Base-by-base conservation (phyloP, 2,113 vertebrate genomes). In the Apteryx mantelli region DNA sequence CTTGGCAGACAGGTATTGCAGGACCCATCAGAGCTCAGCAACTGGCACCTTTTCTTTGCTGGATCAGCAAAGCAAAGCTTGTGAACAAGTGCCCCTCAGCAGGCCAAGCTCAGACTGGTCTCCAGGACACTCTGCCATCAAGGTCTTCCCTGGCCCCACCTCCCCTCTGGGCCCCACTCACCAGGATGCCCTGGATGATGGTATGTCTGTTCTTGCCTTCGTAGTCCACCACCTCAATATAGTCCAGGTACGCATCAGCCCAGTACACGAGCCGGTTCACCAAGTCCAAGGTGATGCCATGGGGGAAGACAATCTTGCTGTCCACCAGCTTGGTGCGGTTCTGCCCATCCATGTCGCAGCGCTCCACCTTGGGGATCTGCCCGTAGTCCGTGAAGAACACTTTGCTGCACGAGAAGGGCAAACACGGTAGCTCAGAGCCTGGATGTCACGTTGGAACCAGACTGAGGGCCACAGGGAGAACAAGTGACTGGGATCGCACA, bases 311-410 rank as follows among this genome's bases (percentile, higher is more conserved):
- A 0, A 99, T 99, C 97, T 99, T 99, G 96, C 98, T 99, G 95
- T 99, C 99, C 9, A 99, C 99, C 91, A 99, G 98, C 95, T 99
- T 99, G 80, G 99, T 99, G 89, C 99, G 99, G 97, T 99, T 99
- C 98, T 99, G 99, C 20, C 99, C 99, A 0, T 99, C 99, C 99
- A 99, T 99, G 97, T 99, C 99, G 0, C 99, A 99, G 66, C 99
- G 99, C 68, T 99, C 99, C 89, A 99, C 99, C 96, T 99, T 99
- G 4, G 99, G 99, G 42, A 99, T 99, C 92, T 99, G 99, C 42
- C 99, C 99, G 1, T 99, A 99, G 98, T 99, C 99, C 0, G 99
- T 99, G 98, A 99, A 99, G 97, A 99, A 99, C 79, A 99, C 98
- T 97, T 99, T 99, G 58, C 99, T 99, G 98, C 1, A 48, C 6